Evolutionary conservation across 2,113 vertebrate genomes (phyloP).

Genomic region (Callospermophilus lateralis): DNA sequence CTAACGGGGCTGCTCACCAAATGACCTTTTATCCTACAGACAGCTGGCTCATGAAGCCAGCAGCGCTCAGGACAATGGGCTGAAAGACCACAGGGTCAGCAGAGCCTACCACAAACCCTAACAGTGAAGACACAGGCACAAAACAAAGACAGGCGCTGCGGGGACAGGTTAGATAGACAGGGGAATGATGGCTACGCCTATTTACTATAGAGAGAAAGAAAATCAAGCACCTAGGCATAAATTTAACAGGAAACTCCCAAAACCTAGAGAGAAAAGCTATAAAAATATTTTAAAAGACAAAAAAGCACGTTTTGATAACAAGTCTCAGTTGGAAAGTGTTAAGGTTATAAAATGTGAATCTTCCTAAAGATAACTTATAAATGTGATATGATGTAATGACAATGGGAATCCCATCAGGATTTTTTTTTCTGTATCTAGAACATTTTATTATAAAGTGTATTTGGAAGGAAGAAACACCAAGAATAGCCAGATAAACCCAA

Average conservation of each 20-base stretch:
- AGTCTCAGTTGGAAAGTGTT: not conserved
- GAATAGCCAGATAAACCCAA: not conserved
- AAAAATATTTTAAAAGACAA: conserved; percentile 18
- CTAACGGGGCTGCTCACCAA: not conserved
- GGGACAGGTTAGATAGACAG: not conserved
- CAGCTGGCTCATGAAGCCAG: not conserved
- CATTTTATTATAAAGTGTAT: conserved; percentile 1
- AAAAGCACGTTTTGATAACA: not conserved
- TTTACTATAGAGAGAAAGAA: not conserved
- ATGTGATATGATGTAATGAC: not conserved
- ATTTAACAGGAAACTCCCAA: conserved; percentile 10
- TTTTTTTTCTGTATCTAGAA: conserved; percentile 3
- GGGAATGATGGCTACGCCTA: fast-evolving
- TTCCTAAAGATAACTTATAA: not conserved
- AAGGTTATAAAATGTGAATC: not conserved
- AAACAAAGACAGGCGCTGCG: not conserved
- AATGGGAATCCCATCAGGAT: not conserved
- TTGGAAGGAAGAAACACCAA: not conserved
- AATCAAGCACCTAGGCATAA: not conserved
- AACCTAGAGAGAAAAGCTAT: not conserved
- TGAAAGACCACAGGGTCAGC: not conserved
- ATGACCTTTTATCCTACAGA: not conserved
- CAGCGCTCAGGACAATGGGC: not conserved
- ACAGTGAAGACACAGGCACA: not conserved
- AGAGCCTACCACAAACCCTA: not conserved